Percentiles rank a stretch among this genome's conserved stretches.
phyloP scores from a whole-genome alignment of 1,140 invertebrate genomes.

The Cyclina sinensis region DNA sequence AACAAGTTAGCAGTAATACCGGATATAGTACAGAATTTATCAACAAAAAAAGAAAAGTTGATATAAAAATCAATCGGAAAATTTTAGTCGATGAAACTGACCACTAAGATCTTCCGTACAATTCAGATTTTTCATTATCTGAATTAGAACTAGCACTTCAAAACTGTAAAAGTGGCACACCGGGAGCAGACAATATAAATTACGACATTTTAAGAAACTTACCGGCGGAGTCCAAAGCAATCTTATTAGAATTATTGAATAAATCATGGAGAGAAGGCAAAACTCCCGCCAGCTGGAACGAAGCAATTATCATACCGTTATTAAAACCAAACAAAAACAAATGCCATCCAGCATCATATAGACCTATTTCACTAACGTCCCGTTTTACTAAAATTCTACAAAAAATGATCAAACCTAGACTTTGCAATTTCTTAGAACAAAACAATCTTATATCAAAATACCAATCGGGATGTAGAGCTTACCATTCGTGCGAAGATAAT shows the following conservation, averaged over 20 bases:
- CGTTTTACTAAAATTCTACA: constrained; percentile 36
- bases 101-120: too few species aligned
- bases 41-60: not conserved
- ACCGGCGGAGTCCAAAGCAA: not conserved
- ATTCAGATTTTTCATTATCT: not conserved
- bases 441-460: not conserved
- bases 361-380: constrained; percentile 32
- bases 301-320: not conserved
- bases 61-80: not conserved
- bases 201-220: constrained; percentile 16
- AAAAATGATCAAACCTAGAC: constrained; percentile 33
- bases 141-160: not conserved
- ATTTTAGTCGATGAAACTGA: not conserved
- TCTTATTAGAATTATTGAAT: not conserved
- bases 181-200: constrained; percentile 12
- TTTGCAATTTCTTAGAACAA: not conserved
- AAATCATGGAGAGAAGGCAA: constrained; percentile 16
- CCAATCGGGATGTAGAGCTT: constrained; percentile 7
- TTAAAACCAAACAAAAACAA: constrained; percentile 15
- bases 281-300: not conserved
- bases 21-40: not conserved
- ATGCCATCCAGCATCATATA: constrained; percentile 9
- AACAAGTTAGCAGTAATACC: not conserved
- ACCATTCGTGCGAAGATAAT: constrained; percentile 33
- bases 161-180: constrained; percentile 12